Evolutionary conservation across 2,888 invertebrate genomes (phyloP), one percentile per base, ranked within the genome.

Genomic region (Temnothorax ravouxi): DNA sequence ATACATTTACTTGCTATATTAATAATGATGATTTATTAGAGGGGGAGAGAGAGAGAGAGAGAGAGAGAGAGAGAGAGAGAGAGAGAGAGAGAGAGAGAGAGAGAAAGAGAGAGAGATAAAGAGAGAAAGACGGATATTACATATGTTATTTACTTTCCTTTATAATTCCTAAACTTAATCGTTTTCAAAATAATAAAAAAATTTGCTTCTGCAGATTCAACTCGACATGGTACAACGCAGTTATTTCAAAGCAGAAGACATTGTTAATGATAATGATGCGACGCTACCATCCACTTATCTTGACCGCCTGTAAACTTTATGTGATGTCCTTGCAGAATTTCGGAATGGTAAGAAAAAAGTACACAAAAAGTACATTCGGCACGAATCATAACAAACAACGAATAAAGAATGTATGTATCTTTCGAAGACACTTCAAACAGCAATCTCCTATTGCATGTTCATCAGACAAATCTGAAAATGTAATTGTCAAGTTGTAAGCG

Each of bases 241-340:
- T 64, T 11, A 18, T 52, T 21, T 38, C 38, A 3, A 38, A 76
- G 13, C 75, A 76, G 5, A 76, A 76, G 0, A 3, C 62, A 11
- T 21, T 76, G 21, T 44, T 76, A 21, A 3, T 76, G 21, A 76
- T 76, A 38, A 52, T 64, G 50, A 52, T 18, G 34, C 62, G n/a
- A 64, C 38, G 62, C 6, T 64, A 11, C 18, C 38, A 38, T 0
- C 62, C 75, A 9, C 6, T 76, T 2, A 9, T 52, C 6, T 9
- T 64, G 1, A 76, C 75, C 18, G 62, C 62, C 15, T 25, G 21
- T 41, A 72, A 25, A 21, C 25, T 76, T 62, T 76, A 76, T 21
- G 25, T 18, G 3, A 76, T 76, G 75, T 76, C 75, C 18, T 21
- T 76, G 18, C 62, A 50, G 18, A 76, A 25, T 64, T 76, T 52